Conservation (phyloP, 2,113 vertebrate genomes). For the Gnathonemus longibarbis region DNA sequence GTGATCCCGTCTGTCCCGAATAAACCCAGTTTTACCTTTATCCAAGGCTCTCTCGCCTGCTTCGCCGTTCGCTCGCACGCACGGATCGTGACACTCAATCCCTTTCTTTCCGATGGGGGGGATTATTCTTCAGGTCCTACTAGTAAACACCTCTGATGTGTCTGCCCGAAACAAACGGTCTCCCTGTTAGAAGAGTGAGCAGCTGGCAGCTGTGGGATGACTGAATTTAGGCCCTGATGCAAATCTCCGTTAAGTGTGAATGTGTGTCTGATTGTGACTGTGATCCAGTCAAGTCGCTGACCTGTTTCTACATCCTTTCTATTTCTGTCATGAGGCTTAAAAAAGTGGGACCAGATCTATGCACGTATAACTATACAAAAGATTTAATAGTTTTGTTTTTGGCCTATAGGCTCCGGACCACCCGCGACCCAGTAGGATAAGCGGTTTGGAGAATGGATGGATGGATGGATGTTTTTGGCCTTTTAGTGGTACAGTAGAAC, state of each 20-base stretch:
- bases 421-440: no score
- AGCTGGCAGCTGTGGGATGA: not conserved
- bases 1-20: no score
- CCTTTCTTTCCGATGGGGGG: not conserved
- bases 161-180: not conserved
- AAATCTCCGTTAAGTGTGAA: not conserved
- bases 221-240: not conserved
- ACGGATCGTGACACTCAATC: not conserved
- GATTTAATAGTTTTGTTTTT: not conserved
- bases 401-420: no score
- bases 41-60: no score
- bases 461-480: not conserved
- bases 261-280: not conserved
- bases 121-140: not conserved
- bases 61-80: no score
- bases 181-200: not conserved
- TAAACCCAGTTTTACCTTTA: no score
- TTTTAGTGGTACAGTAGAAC: not conserved
- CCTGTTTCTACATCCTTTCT: not conserved
- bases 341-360: not conserved
- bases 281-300: not conserved
- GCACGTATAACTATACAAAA: not conserved
- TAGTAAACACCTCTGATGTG: not conserved
- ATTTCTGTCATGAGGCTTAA: not conserved
- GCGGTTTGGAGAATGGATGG: no score